These are phyloP conservation scores for Pithys albifrons DNA, from an alignment of 2,113 vertebrate genomes.

Conservation along the genomic window DNA sequence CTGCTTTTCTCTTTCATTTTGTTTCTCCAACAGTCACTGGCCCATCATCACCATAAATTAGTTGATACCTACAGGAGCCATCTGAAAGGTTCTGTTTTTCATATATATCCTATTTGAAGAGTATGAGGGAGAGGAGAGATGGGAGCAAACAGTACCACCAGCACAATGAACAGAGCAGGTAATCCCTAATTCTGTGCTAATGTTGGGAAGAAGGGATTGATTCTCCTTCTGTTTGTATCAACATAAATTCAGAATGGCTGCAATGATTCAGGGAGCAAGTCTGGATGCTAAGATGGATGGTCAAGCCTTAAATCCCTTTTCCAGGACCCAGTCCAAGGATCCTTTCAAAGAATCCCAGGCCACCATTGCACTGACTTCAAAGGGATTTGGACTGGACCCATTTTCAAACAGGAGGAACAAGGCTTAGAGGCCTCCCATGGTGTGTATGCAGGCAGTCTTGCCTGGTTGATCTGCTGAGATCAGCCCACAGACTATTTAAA, in stretches of 20 bases:
- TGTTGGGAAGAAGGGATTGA: background rate
- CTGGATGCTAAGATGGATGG: background rate
- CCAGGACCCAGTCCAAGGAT: background rate
- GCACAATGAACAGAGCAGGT: background rate
- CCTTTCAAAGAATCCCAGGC: background rate
- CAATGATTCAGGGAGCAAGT: background rate
- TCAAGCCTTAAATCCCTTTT: background rate
- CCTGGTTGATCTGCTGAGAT: background rate
- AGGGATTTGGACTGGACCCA: background rate
- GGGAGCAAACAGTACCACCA: background rate
- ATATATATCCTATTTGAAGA: background rate
- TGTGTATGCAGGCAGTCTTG: background rate
- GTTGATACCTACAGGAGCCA: background rate
- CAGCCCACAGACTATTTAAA: background rate
- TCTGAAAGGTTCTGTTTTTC: background rate
- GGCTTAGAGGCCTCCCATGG: background rate
- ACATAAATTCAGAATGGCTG: background rate
- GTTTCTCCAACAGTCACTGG: constrained; percentile 1
- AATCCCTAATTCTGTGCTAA: background rate
- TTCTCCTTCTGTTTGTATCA: background rate
- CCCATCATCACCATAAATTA: constrained; percentile 22
- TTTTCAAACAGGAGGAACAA: background rate
- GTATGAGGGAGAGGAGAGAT: background rate
- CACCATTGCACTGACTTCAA: background rate
- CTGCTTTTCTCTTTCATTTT: constrained; percentile 16